Conservation (phyloP, 1,140 invertebrate species). For the Psilanteris sp. region DNA sequence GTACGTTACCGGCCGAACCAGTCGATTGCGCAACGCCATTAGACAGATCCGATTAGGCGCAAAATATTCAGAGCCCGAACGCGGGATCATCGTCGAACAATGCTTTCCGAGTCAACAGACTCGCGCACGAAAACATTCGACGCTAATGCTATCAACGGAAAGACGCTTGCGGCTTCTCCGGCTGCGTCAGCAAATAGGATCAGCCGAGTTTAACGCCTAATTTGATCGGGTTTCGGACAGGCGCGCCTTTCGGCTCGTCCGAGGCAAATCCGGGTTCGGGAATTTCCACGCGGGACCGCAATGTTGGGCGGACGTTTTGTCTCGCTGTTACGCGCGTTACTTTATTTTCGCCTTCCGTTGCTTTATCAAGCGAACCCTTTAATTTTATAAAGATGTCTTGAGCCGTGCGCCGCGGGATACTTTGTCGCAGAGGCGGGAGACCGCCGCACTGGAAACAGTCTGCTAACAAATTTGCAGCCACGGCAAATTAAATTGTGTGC, state of each 20-base stretch:
- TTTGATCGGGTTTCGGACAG: constrained; percentile 11
- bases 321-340: no score
- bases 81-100: constrained; percentile 71
- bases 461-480: constrained; percentile 43
- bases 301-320: no score
- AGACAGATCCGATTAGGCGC: constrained; percentile 71
- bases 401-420: constrained; percentile 45
- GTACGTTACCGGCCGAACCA: constrained; percentile 61
- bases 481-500: constrained; percentile 53
- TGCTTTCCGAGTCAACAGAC: constrained; percentile 72
- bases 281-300: no score
- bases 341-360: no score
- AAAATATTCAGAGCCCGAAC: constrained; percentile 63
- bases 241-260: no score
- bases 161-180: constrained; percentile 28
- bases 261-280: no score
- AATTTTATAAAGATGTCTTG: constrained; percentile 55
- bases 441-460: constrained; percentile 28
- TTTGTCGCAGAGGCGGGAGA: constrained; percentile 39
- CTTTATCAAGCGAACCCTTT: constrained; percentile 20
- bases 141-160: constrained; percentile 67
- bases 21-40: constrained; percentile 67
- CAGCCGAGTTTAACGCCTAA: constrained; percentile 35
- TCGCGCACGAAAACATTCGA: constrained; percentile 47
- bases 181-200: constrained; percentile 46